Evolutionary conservation across 2,113 vertebrate species (phyloP), one percentile per base, ranked within the genome.

Genomic region (Alexandromys fortis): DNA sequence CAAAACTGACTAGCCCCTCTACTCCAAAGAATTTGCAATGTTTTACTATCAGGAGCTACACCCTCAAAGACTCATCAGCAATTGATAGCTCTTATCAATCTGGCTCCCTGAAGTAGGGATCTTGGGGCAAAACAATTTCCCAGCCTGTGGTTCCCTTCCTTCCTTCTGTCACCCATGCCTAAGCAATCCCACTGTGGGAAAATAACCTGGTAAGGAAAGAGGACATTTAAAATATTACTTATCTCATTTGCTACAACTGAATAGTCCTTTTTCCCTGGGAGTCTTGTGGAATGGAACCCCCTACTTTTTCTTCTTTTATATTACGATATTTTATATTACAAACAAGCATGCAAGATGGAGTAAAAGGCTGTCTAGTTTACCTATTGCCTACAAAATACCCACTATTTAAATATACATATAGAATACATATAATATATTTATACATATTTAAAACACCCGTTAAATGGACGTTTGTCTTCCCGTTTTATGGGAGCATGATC

Each of bases 401-500:
- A 49, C 22, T 47, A 83, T 75, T 93, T 97, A 73, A 85, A 89
- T 33, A 70, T 3, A 79, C 30, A 19, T 65, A 65, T 55, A n/a
- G n/a, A 21, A 12, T 67, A 30, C 12, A 1, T 58, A 58, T 58
- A 28, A 28, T 58, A 58, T 58, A 58, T 58, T 58, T 58, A 58
- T 21, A 72, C 67, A 47, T 68, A 33, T 86, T 96, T 91, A 77
- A 96, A 95, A 85, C 87, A 21, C 4, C 78, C n/a, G 24, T 82
- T 61, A 92, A 95, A 91, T 22, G n/a, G 68, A 11, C n/a, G 85
- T 76, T 91, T 95, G 70, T 24, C 82, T 95, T 87, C 61, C 67
- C 68, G 21, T 82, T 61, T 8, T 47, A 38, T 45, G 35, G 22
- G n/a, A 87, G 16, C 35, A 81, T 26, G 45, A 90, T 76, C 75